These are phyloP conservation scores for Napeogenes sylphis DNA, from an alignment of 2,888 invertebrate species.

Conservation along the genomic window DNA sequence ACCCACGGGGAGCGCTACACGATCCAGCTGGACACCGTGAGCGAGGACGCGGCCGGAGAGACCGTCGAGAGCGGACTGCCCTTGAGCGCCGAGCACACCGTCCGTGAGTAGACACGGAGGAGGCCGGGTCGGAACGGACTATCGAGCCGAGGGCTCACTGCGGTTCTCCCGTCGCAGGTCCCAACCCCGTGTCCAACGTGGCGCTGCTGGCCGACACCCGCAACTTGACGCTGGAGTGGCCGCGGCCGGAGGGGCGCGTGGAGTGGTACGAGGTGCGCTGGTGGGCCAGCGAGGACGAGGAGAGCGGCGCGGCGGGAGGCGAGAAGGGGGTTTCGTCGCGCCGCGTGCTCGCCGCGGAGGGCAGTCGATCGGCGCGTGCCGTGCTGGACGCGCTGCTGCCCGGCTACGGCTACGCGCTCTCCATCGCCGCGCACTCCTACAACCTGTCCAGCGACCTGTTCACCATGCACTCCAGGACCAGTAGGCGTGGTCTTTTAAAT, in stretches of 20 bases:
- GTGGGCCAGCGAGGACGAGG: constrained; percentile 79
- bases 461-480: constrained; percentile 85
- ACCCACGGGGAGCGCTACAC: constrained; percentile 92
- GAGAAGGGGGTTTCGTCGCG: constrained; percentile 50
- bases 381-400: constrained; percentile 82
- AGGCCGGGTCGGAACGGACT: no score
- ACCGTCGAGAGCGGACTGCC: constrained; percentile 88
- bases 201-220: constrained; percentile 89
- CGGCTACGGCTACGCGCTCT: constrained; percentile 90
- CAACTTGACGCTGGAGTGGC: constrained; percentile 94
- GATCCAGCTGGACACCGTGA: constrained; percentile 91
- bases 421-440: constrained; percentile 86
- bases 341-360: constrained; percentile 71
- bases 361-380: constrained; percentile 74
- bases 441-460: constrained; percentile 87
- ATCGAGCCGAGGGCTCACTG: no score
- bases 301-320: constrained; percentile 70
- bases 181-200: constrained; percentile 91
- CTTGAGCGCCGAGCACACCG: constrained; percentile 88
- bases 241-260: constrained; percentile 90
- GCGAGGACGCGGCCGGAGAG: constrained; percentile 89
- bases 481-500: constrained; percentile 60
- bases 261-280: constrained; percentile 89
- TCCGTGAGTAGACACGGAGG: constrained; percentile 78
- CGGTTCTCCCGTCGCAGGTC: constrained; percentile 68